Conservation (phyloP, 2,113 vertebrate genomes). For the Oreochromis niloticus region DNA sequence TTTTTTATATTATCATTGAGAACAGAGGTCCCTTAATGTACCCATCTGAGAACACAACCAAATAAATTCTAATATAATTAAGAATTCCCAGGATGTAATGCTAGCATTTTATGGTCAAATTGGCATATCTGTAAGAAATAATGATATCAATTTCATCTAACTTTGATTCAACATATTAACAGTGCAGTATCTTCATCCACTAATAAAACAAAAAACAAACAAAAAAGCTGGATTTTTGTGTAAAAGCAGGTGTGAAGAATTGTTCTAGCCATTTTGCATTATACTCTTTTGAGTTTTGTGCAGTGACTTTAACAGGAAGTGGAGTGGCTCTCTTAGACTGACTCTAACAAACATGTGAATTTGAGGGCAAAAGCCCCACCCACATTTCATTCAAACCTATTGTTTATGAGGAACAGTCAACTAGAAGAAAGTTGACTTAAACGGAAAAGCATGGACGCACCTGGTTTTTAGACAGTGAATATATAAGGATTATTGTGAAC, state of each 20-base stretch:
- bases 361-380: background rate
- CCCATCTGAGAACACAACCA: background rate
- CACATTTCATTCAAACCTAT: background rate
- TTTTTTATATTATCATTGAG: background rate
- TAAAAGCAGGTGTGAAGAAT: background rate
- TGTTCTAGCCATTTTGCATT: background rate
- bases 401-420: background rate
- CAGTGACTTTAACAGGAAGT: background rate
- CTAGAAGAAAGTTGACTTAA: background rate
- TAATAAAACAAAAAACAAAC: background rate
- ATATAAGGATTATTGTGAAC: background rate
- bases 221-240: background rate
- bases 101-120: background rate
- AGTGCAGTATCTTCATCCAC: background rate
- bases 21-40: background rate
- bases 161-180: background rate
- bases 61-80: background rate
- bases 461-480: background rate
- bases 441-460: accelerated
- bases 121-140: background rate
- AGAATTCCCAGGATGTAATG: background rate
- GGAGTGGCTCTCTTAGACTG: background rate
- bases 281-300: background rate
- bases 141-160: background rate
- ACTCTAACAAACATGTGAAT: background rate